Conservation (phyloP, 2,888 invertebrate species). For the Apamea anceps region DNA sequence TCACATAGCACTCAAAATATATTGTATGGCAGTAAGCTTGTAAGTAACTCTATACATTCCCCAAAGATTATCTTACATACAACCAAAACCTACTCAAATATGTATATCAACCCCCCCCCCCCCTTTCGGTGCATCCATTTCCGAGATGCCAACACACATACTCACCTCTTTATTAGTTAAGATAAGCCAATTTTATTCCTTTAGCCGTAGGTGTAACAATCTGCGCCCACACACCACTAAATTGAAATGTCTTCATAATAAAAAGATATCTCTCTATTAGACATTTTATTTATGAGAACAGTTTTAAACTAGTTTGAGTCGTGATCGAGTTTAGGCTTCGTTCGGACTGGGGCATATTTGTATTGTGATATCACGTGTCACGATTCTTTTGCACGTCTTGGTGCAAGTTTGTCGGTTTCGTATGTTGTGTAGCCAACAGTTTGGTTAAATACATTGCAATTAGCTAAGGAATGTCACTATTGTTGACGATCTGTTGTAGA, state of each 20-base stretch:
- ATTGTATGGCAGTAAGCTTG: background rate
- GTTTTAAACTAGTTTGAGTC: slow-evolving; percentile 36
- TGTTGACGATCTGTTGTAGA: no score
- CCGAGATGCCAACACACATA: slow-evolving; percentile 42
- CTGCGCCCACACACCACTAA: slow-evolving; percentile 66
- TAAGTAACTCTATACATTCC: slow-evolving; percentile 5
- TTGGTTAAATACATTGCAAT: no score
- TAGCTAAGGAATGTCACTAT: no score
- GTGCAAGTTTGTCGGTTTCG: background rate
- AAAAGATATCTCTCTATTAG: slow-evolving; percentile 59
- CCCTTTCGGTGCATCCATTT: slow-evolving; percentile 52
- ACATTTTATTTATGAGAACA: slow-evolving; percentile 55
- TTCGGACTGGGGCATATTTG: background rate
- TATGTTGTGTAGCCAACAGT: background rate
- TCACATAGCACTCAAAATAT: background rate
- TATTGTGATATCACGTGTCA: background rate
- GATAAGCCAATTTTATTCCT: slow-evolving; percentile 71
- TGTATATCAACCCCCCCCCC: slow-evolving; percentile 20
- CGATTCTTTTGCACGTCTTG: no score
- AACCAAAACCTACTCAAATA: slow-evolving; percentile 27
- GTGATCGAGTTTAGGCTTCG: slow-evolving; percentile 13
- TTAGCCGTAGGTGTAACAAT: slow-evolving; percentile 59
- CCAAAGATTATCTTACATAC: slow-evolving; percentile 22
- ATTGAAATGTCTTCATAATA: slow-evolving; percentile 73
- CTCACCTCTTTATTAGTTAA: slow-evolving; percentile 58